Evolutionary conservation across 1,140 invertebrate species (phyloP).

Genomic region (Trichonephila clavipes): DNA sequence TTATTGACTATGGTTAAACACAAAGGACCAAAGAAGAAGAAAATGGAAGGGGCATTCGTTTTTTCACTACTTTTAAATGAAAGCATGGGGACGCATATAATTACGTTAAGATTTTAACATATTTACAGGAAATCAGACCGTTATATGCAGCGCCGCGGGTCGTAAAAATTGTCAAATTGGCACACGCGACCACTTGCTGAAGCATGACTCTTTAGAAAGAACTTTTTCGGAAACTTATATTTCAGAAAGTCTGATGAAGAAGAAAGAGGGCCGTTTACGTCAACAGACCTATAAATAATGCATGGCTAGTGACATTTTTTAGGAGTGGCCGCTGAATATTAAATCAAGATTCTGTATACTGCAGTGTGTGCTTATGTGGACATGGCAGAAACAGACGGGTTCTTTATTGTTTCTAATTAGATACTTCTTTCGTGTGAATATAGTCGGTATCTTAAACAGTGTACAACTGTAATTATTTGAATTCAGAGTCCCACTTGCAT

Average conservation of each 20-base stretch:
- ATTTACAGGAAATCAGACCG: slow-evolving; percentile 40
- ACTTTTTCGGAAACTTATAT: slow-evolving; percentile 24
- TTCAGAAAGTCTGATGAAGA: background rate
- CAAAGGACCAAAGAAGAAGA: background rate
- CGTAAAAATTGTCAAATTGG: slow-evolving; percentile 43
- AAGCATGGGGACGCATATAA: background rate
- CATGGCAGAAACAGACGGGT: background rate
- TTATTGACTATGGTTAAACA: slow-evolving; percentile 39
- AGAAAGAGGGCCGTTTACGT: slow-evolving; percentile 32
- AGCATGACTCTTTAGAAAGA: slow-evolving; percentile 23
- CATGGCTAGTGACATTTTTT: slow-evolving; percentile 26
- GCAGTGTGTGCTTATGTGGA: background rate
- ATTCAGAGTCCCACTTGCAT: background rate
- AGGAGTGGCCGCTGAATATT: background rate
- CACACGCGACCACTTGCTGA: slow-evolving; percentile 18
- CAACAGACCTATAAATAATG: slow-evolving; percentile 53
- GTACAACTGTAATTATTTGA: background rate
- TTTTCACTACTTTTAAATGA: background rate
- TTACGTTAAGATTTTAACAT: slow-evolving; percentile 30
- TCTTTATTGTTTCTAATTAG: slow-evolving; percentile 4
- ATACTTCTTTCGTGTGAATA: background rate
- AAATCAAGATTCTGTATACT: background rate
- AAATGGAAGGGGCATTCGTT: background rate
- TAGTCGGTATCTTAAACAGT: background rate
- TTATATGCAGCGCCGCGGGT: slow-evolving; percentile 33